phyloP scores from a whole-genome alignment of 2,113 vertebrate genomes.

The Coryphaenoides rupestris region DNA sequence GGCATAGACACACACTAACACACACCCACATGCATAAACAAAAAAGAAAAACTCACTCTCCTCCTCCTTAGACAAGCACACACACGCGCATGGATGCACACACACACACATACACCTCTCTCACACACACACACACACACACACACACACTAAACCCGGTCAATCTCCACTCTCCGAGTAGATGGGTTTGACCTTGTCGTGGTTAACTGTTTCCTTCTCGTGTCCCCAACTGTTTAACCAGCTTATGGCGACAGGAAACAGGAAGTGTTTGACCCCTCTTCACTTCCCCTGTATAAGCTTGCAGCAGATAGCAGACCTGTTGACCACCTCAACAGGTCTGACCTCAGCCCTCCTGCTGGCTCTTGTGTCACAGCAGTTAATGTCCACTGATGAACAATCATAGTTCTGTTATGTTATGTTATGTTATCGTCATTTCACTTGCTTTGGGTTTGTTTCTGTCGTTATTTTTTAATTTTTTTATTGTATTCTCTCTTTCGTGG shows the following conservation, averaged over 20 bases:
- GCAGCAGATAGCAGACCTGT: too few relatives aligned
- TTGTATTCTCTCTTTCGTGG: not conserved
- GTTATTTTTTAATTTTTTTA: conserved; percentile 1
- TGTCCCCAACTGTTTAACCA: conserved; percentile 15
- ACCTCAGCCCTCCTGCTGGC: too few relatives aligned
- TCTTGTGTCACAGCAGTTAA: too few relatives aligned
- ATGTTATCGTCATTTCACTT: not conserved
- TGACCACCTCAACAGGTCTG: too few relatives aligned
- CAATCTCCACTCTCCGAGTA: not conserved
- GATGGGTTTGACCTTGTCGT: conserved; percentile 59
- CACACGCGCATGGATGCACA: not conserved
- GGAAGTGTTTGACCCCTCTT: conserved; percentile 40
- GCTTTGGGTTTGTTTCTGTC: not conserved
- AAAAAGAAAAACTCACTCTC: not conserved
- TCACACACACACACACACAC: not conserved
- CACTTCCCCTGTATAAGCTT: conserved; percentile 1
- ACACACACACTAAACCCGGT: not conserved
- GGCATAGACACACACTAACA: conserved; percentile 12
- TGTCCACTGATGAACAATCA: too few relatives aligned
- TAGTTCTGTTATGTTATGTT: too few relatives aligned
- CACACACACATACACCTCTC: not conserved
- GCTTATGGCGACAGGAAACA: conserved; percentile 34
- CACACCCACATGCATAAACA: not conserved
- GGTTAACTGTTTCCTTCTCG: conserved; percentile 28
- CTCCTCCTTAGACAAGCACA: not conserved